A percentile compares a stretch with the other conserved stretches of the same genome.
Evolutionary conservation across 2,888 invertebrate species (phyloP).

Genomic region (Latrodectus hesperus): DNA sequence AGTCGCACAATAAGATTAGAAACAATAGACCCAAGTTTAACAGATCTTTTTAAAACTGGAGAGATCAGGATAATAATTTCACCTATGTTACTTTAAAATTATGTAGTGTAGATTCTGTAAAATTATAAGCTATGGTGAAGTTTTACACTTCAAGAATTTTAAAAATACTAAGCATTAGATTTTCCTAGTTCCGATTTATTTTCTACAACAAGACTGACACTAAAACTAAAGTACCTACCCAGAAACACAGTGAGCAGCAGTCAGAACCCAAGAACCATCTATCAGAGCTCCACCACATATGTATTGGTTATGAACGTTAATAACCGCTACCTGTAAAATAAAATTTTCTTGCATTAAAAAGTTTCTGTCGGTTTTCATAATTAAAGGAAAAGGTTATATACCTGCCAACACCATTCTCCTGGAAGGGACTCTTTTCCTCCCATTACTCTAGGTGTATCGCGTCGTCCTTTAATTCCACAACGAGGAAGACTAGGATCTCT

Average conservation of each 20-base stretch:
- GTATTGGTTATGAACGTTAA: conserved; percentile 94
- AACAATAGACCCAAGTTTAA: no score
- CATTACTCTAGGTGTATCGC: conserved; percentile 80
- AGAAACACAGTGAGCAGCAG: conserved; percentile 94
- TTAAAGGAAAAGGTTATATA: conserved; percentile 7
- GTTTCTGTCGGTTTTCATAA: neutral
- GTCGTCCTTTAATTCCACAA: conserved; percentile 89
- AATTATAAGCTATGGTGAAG: no score
- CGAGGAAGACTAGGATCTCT: conserved; percentile 80
- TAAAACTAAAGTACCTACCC: conserved; percentile 80
- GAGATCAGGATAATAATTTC: no score
- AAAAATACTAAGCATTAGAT: no score
- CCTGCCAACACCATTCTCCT: conserved; percentile 96
- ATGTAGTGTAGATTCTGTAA: no score
- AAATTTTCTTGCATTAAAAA: neutral
- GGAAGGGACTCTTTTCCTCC: conserved; percentile 92
- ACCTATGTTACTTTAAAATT: no score
- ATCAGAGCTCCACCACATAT: conserved; percentile 95
- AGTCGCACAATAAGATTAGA: no score
- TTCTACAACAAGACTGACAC: no score
- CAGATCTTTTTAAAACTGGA: no score
- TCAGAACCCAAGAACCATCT: conserved; percentile 94
- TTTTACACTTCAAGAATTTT: no score
- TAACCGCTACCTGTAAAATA: conserved; percentile 82
- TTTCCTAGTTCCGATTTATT: no score